Evolutionary conservation across 2,888 invertebrate genomes (phyloP).

Genomic region (Byasa hedistus): DNA sequence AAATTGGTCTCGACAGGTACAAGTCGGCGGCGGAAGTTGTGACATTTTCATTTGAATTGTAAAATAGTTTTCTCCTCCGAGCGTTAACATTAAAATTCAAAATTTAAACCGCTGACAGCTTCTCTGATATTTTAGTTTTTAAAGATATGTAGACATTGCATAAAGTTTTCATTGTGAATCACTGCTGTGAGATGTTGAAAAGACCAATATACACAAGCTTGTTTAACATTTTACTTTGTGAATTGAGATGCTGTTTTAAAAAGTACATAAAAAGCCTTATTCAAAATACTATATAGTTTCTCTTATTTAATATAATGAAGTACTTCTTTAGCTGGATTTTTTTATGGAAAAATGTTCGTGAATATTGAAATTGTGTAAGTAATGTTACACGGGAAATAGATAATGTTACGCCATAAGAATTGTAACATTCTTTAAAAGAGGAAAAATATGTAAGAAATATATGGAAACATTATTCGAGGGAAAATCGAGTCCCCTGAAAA

Average conservation of each 20-base stretch:
- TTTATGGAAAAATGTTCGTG: not conserved
- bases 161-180: too few relatives aligned
- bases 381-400: not conserved
- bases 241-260: too few relatives aligned
- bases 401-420: not conserved
- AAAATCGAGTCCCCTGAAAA: not conserved
- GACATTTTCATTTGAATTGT: conserved; percentile 19
- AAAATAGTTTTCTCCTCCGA: conserved; percentile 11
- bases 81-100: conserved; percentile 6
- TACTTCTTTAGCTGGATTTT: not conserved
- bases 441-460: conserved; percentile 1
- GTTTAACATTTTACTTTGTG: too few relatives aligned
- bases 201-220: too few relatives aligned
- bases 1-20: conserved; percentile 14
- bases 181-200: too few relatives aligned
- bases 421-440: not conserved
- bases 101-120: not conserved
- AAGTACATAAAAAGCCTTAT: too few relatives aligned
- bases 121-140: not conserved
- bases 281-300: too few relatives aligned
- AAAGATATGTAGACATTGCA: too few relatives aligned
- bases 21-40: conserved; percentile 17
- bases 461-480: not conserved
- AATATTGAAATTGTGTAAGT: not conserved
- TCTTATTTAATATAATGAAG: too few relatives aligned